Percentiles rank a stretch among this genome's conserved stretches.
Conservation (phyloP, 2,113 vertebrate species). For the Gallinago jamesoni region DNA sequence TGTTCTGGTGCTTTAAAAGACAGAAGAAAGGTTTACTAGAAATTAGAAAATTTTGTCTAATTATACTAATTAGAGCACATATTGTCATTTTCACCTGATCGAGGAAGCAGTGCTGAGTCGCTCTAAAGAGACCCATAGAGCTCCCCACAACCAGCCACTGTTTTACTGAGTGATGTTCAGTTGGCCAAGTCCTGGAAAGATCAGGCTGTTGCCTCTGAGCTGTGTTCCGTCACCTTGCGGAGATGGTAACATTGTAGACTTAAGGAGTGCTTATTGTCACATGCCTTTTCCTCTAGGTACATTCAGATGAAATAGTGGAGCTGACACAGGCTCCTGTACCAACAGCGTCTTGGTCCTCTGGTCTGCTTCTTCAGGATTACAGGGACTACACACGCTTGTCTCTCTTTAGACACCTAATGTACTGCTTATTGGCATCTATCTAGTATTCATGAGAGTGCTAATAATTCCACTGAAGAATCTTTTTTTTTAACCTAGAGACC, state of each 20-base stretch:
- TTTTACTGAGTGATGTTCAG: neutral
- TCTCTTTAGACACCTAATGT: neutral
- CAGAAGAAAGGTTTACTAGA: neutral
- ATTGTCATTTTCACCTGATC: neutral
- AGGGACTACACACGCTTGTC: neutral
- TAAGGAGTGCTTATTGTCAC: neutral
- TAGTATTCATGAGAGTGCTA: neutral
- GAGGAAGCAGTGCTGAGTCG: neutral
- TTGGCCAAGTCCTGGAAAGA: neutral
- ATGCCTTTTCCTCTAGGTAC: neutral
- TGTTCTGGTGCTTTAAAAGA: neutral
- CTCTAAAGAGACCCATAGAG: neutral
- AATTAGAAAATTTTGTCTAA: neutral
- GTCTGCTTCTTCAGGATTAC: neutral
- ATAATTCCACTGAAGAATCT: neutral
- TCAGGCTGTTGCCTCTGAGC: rapidly evolving
- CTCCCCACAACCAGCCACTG: neutral
- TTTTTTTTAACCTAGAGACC: neutral
- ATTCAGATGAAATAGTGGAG: neutral
- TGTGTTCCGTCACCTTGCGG: neutral
- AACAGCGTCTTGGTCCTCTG: neutral
- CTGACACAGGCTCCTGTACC: neutral
- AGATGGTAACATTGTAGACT: neutral
- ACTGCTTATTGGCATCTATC: neutral
- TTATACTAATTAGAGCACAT: neutral